Conservation (phyloP, 2,113 vertebrate genomes). For the Notiomystis cincta region DNA sequence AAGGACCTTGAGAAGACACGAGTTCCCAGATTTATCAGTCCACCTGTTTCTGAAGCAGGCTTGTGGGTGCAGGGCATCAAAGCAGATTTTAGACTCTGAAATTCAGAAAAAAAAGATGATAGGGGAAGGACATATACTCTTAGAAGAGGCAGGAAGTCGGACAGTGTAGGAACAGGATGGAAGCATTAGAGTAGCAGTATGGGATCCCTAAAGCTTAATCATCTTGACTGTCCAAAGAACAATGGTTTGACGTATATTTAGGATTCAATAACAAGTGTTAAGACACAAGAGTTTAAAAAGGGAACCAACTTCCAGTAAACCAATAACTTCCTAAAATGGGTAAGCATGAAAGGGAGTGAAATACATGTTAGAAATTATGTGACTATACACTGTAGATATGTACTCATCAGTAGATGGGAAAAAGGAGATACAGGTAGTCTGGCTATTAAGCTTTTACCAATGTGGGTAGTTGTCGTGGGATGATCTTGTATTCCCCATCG, state of each 20-base stretch:
- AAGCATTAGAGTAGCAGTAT: not conserved
- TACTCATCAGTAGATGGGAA: not conserved
- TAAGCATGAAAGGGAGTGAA: not conserved
- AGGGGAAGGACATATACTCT: not conserved
- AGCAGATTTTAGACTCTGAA: not conserved
- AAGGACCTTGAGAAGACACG: not conserved
- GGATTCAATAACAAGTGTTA: not conserved
- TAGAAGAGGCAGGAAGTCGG: not conserved
- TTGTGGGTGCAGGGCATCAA: not conserved
- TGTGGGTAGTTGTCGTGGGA: too few species aligned
- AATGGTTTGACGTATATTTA: not conserved
- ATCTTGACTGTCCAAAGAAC: not conserved
- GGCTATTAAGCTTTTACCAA: not conserved
- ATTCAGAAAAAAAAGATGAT: not conserved
- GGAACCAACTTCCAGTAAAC: not conserved
- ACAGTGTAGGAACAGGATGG: not conserved
- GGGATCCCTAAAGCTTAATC: not conserved
- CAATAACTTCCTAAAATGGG: not conserved
- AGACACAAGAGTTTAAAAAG: not conserved
- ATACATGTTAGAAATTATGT: not conserved
- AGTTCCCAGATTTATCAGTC: not conserved
- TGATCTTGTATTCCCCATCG: too few species aligned
- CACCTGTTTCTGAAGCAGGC: not conserved
- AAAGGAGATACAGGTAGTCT: not conserved
- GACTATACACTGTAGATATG: not conserved